Evolutionary conservation across 1,140 invertebrate species (phyloP).

Genomic region (Drosophila subobscura): DNA sequence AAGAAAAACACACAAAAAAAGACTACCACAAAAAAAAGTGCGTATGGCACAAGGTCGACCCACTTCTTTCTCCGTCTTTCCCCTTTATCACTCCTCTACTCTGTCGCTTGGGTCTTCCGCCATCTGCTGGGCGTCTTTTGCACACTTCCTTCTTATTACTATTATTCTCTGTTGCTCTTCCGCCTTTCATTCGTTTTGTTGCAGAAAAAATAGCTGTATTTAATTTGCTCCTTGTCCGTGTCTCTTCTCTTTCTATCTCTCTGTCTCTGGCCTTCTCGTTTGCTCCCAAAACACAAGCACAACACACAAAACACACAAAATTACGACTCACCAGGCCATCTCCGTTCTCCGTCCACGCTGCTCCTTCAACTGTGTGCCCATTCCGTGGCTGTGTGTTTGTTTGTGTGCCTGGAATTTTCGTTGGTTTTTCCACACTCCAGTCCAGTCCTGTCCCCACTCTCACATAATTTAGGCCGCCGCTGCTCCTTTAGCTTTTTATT

Average conservation of each 20-base stretch:
- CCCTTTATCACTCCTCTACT: too few relatives aligned
- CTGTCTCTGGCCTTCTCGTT: neutral
- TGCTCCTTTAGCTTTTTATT: constrained; percentile 39
- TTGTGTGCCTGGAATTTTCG: constrained; percentile 56
- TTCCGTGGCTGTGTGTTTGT: constrained; percentile 40
- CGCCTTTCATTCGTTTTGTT: constrained; percentile 59
- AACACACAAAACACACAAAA: neutral
- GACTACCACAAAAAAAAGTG: constrained; percentile 38
- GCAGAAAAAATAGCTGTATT: constrained; percentile 67
- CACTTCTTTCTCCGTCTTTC: neutral
- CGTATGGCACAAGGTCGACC: constrained; percentile 47
- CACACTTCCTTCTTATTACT: constrained; percentile 60
- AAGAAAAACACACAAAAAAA: constrained; percentile 34
- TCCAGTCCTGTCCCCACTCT: too few relatives aligned
- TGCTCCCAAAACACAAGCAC: constrained; percentile 29
- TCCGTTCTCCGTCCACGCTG: constrained; percentile 14
- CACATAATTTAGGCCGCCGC: constrained; percentile 4
- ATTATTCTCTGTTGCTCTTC: constrained; percentile 57
- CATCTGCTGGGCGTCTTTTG: constrained; percentile 26
- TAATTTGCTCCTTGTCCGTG: constrained; percentile 53
- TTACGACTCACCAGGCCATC: constrained; percentile 70
- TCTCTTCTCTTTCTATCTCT: too few relatives aligned
- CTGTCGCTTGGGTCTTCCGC: too few relatives aligned
- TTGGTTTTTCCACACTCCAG: neutral
- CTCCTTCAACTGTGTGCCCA: constrained; percentile 47